Evolutionary conservation across 2,888 invertebrate species (phyloP).

Genomic region (Cylloceria caligata): DNA sequence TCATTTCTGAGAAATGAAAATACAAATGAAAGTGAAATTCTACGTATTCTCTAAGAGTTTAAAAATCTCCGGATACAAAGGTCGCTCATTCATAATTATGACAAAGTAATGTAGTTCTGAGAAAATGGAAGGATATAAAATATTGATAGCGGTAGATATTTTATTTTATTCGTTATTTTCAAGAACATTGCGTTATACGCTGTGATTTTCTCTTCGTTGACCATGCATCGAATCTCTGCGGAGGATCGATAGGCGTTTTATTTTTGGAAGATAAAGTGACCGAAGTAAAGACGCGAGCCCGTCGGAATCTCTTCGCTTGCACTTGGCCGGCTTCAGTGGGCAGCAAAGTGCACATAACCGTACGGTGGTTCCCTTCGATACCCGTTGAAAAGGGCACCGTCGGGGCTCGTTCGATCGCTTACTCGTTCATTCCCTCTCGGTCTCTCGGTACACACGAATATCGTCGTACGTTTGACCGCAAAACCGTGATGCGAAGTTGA

Average conservation of each 20-base stretch:
- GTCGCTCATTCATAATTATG: neutral
- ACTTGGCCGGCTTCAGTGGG: conserved; percentile 50
- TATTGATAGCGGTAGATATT: neutral
- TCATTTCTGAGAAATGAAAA: neutral
- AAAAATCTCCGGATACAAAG: neutral
- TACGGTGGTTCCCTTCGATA: conserved; percentile 9
- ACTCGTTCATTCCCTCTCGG: neutral
- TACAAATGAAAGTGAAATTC: neutral
- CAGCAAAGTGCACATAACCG: conserved; percentile 23
- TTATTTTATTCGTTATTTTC: neutral
- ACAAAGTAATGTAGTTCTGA: neutral
- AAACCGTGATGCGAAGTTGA: conserved; percentile 66
- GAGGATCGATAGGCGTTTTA: conserved; percentile 7
- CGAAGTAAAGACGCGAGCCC: conserved; percentile 43
- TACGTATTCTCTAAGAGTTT: too few species aligned
- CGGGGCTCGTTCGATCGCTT: conserved; percentile 23
- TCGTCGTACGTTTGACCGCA: conserved; percentile 58
- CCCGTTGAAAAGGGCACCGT: conserved; percentile 13
- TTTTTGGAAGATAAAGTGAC: conserved; percentile 28
- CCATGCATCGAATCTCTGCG: neutral
- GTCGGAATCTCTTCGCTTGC: conserved; percentile 50
- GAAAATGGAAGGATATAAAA: neutral
- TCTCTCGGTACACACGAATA: conserved; percentile 62
- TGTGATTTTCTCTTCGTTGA: neutral
- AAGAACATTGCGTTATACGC: neutral